These are phyloP conservation scores for Ennomos fuscantarius DNA, from an alignment of 2,888 invertebrate species.

Conservation along the genomic window DNA sequence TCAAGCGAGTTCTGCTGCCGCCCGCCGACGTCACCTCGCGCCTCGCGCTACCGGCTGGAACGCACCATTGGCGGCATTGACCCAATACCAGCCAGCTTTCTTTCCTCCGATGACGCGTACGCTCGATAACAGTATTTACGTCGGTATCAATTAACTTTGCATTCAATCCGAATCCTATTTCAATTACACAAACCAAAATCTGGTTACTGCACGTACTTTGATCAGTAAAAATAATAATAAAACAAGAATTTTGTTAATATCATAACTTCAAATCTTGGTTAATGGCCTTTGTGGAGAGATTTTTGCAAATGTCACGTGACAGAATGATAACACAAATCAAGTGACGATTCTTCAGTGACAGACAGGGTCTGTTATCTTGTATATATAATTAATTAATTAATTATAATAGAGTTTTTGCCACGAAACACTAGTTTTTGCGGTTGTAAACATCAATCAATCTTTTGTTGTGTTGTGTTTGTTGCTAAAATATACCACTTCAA, in stretches of 20 bases:
- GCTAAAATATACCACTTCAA: no score
- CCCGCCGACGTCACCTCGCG: constrained; percentile 50
- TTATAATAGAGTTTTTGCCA: no score
- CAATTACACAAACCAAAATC: neutral
- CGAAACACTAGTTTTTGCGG: no score
- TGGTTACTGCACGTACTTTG: constrained; percentile 9
- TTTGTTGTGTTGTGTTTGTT: no score
- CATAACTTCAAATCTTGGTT: no score
- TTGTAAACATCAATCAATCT: no score
- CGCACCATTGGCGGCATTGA: constrained; percentile 79
- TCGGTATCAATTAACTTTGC: constrained; percentile 33
- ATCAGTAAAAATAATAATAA: neutral
- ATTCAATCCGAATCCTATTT: constrained; percentile 34
- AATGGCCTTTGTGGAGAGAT: no score
- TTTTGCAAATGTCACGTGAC: no score
- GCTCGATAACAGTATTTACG: constrained; percentile 50
- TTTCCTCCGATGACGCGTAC: constrained; percentile 53
- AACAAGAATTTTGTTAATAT: neutral
- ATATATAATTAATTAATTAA: no score
- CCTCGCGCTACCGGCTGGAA: constrained; percentile 43
- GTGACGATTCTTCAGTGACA: no score
- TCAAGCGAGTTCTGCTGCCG: constrained; percentile 39
- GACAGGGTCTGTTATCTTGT: no score
- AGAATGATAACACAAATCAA: no score
- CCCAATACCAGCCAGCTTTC: constrained; percentile 79